Percentiles rank a stretch among this genome's conserved stretches.
Evolutionary conservation across 30 jellyfish, hydroid and myxozoan genomes (phyloP).

Genomic region (Clytia hemisphaerica): DNA sequence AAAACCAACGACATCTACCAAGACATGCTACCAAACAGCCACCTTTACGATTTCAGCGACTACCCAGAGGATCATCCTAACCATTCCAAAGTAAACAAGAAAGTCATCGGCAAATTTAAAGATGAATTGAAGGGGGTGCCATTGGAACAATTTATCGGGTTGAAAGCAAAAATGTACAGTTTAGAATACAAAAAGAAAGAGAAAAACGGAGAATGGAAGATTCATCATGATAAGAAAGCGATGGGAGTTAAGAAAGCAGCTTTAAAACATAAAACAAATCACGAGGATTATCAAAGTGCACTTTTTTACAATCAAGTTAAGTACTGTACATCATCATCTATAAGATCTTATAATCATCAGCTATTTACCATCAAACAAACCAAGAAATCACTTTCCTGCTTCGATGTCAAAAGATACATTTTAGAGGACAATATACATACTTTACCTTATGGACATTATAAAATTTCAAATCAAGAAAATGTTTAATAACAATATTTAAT

Average conservation of each 20-base stretch:
- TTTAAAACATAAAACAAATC: conserved; percentile 14
- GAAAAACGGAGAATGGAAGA: no score
- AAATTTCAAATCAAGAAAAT: no score
- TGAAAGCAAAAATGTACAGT: background rate
- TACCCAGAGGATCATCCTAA: conserved; percentile 5
- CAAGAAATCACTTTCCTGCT: conserved; percentile 21
- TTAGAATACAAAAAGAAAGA: conserved; percentile 9
- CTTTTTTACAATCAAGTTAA: no score
- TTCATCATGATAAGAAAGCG: background rate
- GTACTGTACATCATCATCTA: no score
- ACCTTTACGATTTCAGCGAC: background rate
- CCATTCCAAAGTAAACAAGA: background rate
- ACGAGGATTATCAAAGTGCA: conserved; percentile 12
- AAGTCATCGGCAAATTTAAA: background rate
- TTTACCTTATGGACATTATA: conserved; percentile 46
- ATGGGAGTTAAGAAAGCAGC: conserved; percentile 21
- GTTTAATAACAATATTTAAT: no score
- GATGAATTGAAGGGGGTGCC: no score
- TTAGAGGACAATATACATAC: conserved; percentile 15
- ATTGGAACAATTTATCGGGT: no score
- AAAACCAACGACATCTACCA: conserved; percentile 2
- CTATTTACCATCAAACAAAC: no score
- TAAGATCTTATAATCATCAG: no score
- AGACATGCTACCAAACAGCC: background rate
- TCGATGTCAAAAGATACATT: conserved; percentile 42